Evolutionary conservation across 1,140 invertebrate genomes (phyloP), one percentile per base, ranked within the genome.

Genomic region (Drosophila ohnishii): DNA sequence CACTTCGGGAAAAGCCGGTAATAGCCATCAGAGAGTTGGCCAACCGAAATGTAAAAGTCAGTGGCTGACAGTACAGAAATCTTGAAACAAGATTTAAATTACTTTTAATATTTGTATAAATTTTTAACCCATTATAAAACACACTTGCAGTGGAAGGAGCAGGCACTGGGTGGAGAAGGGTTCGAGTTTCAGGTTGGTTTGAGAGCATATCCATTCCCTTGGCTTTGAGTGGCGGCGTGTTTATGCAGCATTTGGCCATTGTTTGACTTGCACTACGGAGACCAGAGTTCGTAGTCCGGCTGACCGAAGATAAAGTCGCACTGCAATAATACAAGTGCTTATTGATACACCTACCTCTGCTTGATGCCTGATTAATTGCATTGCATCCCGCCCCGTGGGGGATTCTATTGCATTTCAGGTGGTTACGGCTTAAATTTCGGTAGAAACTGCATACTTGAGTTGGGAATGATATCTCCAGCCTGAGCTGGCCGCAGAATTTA

Each of bases 191-290:
- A 19, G 19, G 22, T 45, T 6, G 37, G 8, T 42, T 47, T 13
- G 19, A 34, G 48, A 8, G 44, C 19, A 47, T 25, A 34, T 19
- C 28, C 30, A 34, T 28, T 42, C 47, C 30, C 51, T 44, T 25
- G 35, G 35, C 35, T 37, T 65, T 50, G 25, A 28, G 34, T 35
- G 8, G 8, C 16, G n/a, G 47, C 16, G 34, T 80, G 59, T 80
- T 86, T 80, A 57, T 77, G 19, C 67, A 64, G 48, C 72, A 65
- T 51, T 85, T 73, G 39, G 47, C 71, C 66, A 40, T 64, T 85
- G 66, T 78, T 86, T 86, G 69, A 57, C 40, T 78, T 70, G 63
- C 60, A 70, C 74, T 78, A 71, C 42, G 19, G 13, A n/a, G 14
- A 10, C 47, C 47, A 2, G 1, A 28, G 45, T n/a, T 73, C 45